Base-by-base conservation (phyloP, 2,113 vertebrate species). In the Solea solea region DNA sequence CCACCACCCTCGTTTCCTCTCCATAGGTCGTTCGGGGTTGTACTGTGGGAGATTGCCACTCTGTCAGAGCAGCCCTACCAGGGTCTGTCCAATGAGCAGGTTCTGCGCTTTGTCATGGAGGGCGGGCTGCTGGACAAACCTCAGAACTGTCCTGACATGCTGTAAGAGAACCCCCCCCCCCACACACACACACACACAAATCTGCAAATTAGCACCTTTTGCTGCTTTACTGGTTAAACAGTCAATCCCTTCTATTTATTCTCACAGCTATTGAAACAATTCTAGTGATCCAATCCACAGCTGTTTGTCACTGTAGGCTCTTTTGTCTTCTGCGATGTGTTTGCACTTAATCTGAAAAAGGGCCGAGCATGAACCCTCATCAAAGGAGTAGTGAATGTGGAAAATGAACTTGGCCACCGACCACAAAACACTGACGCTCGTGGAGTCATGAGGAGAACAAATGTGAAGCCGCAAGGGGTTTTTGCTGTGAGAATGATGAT, bases 71-170 rank as follows among this genome's bases (percentile, higher is more conserved):
- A 99, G 88, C 98, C 98, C 0, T 99, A 99, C 90, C 98, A 99
- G 81, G 98, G 98, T 75, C 94, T 98, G 94, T 98, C 98, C 88
- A 99, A 99, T 1, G 98, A 99, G 74, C 98, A 99, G 87, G 98
- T 99, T 61, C 95, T 99, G 16, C 97, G 96, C 78, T 99, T 99
- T 0, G 98, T 99, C 77, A 99, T 99, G 96, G 98, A 99, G 54
- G 98, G 98, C 1, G 98, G 97, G 12, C 93, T 99, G 72, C 94
- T 99, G 91, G 98, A 99, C 50, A 97, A 98, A 77, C 98, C 97
- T 0, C 96, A 99, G 87, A 97, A 96, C 82, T 99, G 97, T 66
- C 95, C 97, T 0, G 97, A 99, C 89, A 97, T 98, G 96, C 94
- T 99, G 98, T 99, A 87, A 93, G 94, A 81, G 42, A 64, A 25